Conservation (phyloP, 2,113 vertebrate species). For the Psephotus haematonotus region DNA sequence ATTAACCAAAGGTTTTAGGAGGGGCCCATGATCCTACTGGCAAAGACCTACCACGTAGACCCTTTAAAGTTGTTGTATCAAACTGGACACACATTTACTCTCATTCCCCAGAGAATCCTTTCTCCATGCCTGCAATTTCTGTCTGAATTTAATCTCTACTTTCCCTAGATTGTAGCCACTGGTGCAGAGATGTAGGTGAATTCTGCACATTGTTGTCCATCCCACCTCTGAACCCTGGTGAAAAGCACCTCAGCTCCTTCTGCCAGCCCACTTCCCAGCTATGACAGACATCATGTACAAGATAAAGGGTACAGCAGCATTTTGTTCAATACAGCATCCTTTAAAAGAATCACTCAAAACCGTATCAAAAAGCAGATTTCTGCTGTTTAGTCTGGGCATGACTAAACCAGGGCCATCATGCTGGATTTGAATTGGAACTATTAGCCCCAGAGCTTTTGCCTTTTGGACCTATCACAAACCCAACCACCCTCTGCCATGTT, state of each 20-base stretch:
- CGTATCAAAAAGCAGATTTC: background rate
- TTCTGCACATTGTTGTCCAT: background rate
- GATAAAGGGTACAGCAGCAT: background rate
- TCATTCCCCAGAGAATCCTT: background rate
- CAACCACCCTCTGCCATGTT: fast-evolving
- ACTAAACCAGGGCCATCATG: background rate
- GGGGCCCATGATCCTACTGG: background rate
- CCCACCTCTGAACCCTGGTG: background rate
- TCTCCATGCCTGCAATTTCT: background rate
- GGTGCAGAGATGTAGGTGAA: background rate
- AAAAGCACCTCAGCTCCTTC: background rate
- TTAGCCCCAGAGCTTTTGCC: background rate
- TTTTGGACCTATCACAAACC: background rate
- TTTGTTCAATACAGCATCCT: background rate
- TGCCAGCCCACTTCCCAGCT: background rate
- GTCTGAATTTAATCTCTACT: background rate
- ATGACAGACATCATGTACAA: background rate
- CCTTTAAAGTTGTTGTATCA: background rate
- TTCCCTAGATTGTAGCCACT: background rate
- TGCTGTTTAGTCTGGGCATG: background rate
- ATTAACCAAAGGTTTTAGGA: background rate
- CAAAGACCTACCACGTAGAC: background rate
- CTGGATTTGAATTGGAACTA: background rate
- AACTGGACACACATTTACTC: background rate
- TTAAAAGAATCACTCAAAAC: background rate